Conservation (phyloP, 2,797 vertebrate genomes). For the Gorsachius magnificus region DNA sequence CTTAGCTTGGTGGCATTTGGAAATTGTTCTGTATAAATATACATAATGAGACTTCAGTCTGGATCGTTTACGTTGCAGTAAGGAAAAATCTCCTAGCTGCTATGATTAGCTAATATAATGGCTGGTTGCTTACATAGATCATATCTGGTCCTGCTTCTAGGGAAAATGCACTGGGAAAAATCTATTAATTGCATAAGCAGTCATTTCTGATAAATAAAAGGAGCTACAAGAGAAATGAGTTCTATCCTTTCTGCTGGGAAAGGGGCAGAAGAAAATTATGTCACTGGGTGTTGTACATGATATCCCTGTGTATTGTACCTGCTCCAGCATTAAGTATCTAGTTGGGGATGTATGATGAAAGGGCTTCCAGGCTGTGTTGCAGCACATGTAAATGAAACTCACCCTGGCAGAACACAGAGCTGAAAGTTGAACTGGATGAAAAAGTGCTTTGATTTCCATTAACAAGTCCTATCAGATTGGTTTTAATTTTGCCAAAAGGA, state of each 20-base stretch:
- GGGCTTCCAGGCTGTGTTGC: background rate
- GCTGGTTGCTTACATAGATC: background rate
- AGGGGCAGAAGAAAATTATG: background rate
- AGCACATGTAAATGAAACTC: background rate
- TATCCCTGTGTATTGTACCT: background rate
- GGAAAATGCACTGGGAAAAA: background rate
- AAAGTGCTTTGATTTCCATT: background rate
- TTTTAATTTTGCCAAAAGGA: background rate
- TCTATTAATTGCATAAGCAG: background rate
- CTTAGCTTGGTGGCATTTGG: background rate
- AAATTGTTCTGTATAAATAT: background rate
- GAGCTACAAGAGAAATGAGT: background rate
- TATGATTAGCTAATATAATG: background rate
- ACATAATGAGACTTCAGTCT: background rate
- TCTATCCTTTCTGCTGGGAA: background rate
- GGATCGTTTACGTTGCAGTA: background rate
- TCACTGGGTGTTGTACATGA: background rate
- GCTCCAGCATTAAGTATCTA: background rate
- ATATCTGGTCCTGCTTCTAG: background rate
- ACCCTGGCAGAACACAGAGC: background rate
- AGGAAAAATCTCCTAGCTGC: background rate
- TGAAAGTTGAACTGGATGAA: background rate
- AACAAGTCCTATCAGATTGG: background rate
- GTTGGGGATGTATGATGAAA: background rate
- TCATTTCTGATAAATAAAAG: background rate